Conservation (phyloP, 2,888 invertebrate species). For the Eucera pruinosa region DNA sequence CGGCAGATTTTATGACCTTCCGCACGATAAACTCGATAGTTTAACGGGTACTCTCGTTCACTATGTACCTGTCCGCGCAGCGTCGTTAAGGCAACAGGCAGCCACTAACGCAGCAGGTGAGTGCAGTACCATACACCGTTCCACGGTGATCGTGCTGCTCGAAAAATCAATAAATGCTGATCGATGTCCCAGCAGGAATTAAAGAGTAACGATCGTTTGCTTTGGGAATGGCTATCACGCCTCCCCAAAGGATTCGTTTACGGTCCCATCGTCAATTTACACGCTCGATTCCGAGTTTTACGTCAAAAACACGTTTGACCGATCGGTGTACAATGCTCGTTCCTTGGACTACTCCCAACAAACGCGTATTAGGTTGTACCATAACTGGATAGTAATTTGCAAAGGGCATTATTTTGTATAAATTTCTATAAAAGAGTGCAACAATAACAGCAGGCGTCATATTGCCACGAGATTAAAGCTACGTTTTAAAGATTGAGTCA, state of each 20-base stretch:
- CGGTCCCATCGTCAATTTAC: background rate
- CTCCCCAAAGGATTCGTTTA: background rate
- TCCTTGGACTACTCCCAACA: too few relatives aligned
- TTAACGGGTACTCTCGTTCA: slow-evolving; percentile 72
- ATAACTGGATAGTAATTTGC: too few relatives aligned
- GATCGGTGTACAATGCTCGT: too few relatives aligned
- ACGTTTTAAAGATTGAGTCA: too few relatives aligned
- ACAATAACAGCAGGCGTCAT: too few relatives aligned
- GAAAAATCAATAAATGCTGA: slow-evolving; percentile 39
- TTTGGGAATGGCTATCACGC: too few relatives aligned
- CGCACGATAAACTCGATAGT: slow-evolving; percentile 79
- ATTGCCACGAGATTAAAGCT: too few relatives aligned
- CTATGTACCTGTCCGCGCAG: slow-evolving; percentile 68
- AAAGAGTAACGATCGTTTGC: slow-evolving; percentile 2
- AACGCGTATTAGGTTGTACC: too few relatives aligned
- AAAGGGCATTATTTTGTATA: too few relatives aligned
- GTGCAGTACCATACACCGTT: slow-evolving; percentile 14
- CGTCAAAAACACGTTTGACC: background rate
- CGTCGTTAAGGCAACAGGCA: slow-evolving; percentile 69
- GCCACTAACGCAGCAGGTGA: slow-evolving; percentile 60
- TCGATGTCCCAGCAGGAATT: slow-evolving; percentile 30
- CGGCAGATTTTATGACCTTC: slow-evolving; percentile 74
- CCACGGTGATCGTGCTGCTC: background rate
- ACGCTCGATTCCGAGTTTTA: background rate
- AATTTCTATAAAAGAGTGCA: too few relatives aligned